Conservation (phyloP, 2,113 vertebrate species). For the Myrmecobius fasciatus region DNA sequence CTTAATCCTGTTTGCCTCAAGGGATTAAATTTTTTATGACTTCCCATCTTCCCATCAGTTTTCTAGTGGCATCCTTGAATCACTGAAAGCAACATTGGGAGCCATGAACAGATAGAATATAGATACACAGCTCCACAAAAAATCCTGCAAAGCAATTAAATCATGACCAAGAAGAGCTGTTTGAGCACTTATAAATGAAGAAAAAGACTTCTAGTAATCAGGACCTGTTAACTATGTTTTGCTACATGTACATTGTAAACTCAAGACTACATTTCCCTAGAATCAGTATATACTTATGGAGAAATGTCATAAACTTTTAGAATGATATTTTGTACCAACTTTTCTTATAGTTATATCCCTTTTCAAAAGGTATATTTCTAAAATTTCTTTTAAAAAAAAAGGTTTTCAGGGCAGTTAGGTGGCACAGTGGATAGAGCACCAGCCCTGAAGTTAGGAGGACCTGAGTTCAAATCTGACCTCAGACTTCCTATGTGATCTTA, state of each 20-base stretch:
- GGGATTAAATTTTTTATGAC: not conserved
- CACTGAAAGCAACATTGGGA: not conserved
- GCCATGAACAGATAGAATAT: not conserved
- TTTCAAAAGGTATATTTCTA: not conserved
- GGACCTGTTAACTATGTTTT: not conserved
- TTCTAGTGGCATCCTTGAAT: not conserved
- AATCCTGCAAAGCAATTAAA: not conserved
- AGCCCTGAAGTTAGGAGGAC: too few relatives aligned
- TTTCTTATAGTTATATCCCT: not conserved
- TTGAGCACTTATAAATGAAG: not conserved
- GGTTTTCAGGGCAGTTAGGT: too few relatives aligned
- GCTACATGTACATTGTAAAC: not conserved
- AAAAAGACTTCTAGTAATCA: not conserved
- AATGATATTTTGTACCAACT: not conserved
- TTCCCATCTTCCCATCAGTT: not conserved
- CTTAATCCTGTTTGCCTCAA: not conserved
- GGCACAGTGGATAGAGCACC: too few relatives aligned
- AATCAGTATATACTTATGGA: not conserved
- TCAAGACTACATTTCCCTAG: not conserved
- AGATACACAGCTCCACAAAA: not conserved
- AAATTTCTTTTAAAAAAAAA: not conserved
- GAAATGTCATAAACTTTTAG: not conserved
- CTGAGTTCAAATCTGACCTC: too few relatives aligned
- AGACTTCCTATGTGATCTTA: too few relatives aligned
- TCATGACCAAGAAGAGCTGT: not conserved